These are phyloP conservation scores for Plumapathes pennacea DNA, from an alignment of 92 coral and sea anemone genomes.

Conservation along the genomic window DNA sequence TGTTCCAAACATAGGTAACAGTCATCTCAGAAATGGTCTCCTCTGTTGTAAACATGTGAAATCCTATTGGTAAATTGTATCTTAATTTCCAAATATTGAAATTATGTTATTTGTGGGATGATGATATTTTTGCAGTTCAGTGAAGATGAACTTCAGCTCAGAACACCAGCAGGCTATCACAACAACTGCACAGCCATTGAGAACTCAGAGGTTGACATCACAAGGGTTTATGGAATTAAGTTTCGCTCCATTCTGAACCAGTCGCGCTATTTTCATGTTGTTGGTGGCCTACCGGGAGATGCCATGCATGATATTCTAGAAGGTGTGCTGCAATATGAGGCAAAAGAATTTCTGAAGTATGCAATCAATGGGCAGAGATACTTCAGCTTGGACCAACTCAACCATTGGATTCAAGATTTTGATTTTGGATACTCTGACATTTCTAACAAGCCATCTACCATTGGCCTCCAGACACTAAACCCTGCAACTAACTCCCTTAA, in stretches of 20 bases:
- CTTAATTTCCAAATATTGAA: too few species aligned
- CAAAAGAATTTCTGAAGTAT: conserved; percentile 12
- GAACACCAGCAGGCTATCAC: background rate
- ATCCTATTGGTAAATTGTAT: too few species aligned
- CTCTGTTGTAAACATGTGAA: too few species aligned
- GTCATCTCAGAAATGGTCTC: too few species aligned
- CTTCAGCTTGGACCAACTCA: conserved; percentile 19
- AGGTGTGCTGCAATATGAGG: conserved; percentile 24
- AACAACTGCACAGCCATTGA: conserved; percentile 10
- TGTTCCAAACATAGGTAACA: too few species aligned
- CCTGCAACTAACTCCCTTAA: conserved; percentile 42
- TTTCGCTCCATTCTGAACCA: conserved; percentile 14
- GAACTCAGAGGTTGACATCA: background rate
- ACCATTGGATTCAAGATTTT: conserved; percentile 10
- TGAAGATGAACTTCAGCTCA: conserved; percentile 26
- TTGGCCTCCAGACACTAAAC: conserved; percentile 17
- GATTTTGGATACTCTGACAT: conserved; percentile 17
- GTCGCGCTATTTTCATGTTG: conserved; percentile 20
- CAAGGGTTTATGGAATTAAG: conserved; percentile 19
- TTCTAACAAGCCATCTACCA: conserved; percentile 7
- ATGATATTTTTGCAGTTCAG: conserved; percentile 39
- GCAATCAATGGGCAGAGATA: conserved; percentile 1
- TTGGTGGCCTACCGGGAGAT: conserved; percentile 46
- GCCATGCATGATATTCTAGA: conserved; percentile 40
- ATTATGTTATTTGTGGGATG: too few species aligned